phyloP scores from a whole-genome alignment of 2,113 vertebrate species.

The Eudyptes chrysolophus region DNA sequence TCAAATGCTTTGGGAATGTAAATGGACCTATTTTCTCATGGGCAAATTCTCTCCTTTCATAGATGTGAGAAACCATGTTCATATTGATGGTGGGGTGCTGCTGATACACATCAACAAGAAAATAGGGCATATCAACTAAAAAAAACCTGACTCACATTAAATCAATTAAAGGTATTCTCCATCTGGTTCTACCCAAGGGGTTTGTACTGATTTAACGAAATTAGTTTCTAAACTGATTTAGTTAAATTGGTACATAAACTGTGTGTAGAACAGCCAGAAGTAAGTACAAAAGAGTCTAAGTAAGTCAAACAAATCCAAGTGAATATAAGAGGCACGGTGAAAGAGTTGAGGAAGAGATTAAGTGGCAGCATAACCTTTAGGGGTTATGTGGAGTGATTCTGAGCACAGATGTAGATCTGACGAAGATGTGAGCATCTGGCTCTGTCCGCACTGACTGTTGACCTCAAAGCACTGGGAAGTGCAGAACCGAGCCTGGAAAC shows the following conservation, averaged over 20 bases:
- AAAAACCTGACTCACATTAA: background rate
- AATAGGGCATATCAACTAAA: slow-evolving; percentile 7
- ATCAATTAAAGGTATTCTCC: slow-evolving; percentile 46
- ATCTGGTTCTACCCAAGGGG: slow-evolving; percentile 34
- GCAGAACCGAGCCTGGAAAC: background rate
- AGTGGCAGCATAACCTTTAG: background rate
- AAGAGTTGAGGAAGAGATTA: background rate
- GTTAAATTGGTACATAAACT: slow-evolving; percentile 20
- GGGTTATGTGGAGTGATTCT: background rate
- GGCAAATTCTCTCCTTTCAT: background rate
- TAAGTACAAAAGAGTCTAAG: background rate
- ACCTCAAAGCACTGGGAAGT: background rate
- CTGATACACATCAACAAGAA: background rate
- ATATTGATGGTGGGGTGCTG: background rate
- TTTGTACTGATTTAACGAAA: slow-evolving; percentile 49
- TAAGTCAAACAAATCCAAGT: background rate
- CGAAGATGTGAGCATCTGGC: background rate
- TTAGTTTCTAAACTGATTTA: slow-evolving; percentile 50
- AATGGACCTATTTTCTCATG: background rate
- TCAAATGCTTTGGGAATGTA: background rate
- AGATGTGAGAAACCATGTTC: background rate
- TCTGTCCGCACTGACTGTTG: background rate
- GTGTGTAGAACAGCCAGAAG: background rate
- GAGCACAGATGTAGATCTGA: background rate
- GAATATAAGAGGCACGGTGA: background rate